phyloP scores from a whole-genome alignment of 2,113 vertebrate species.

The Eudorcas thomsonii region DNA sequence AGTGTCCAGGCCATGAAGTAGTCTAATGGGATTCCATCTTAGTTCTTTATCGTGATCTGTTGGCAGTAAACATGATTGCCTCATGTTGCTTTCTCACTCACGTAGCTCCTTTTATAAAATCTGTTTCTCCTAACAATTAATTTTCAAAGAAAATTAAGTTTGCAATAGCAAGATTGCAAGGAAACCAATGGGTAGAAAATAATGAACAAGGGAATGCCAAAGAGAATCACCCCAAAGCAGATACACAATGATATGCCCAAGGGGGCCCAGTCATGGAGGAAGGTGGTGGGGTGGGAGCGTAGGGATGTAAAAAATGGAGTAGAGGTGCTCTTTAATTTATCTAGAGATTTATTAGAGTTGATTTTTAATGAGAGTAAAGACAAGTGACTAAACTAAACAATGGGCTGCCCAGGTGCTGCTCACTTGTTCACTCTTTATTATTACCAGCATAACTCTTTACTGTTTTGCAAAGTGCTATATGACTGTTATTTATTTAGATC shows the following conservation, averaged over 20 bases:
- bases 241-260: neutral
- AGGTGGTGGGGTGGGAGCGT: fast-evolving
- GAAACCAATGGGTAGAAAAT: neutral
- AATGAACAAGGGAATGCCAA: neutral
- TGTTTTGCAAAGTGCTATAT: neutral
- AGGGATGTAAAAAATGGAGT: neutral
- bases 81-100: neutral
- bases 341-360: neutral
- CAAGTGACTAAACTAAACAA: neutral
- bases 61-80: neutral
- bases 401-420: neutral
- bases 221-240: neutral
- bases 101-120: constrained; percentile 8
- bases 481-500: neutral
- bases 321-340: neutral
- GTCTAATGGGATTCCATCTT: neutral
- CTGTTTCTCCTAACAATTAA: constrained; percentile 16
- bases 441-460: neutral
- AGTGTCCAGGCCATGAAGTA: neutral
- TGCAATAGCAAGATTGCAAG: neutral
- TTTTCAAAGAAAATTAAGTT: constrained; percentile 28
- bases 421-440: neutral
- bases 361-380: neutral
- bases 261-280: neutral
- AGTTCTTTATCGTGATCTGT: neutral